phyloP scores from a whole-genome alignment of 1,140 invertebrate genomes.

The Palaemon carinicauda region DNA sequence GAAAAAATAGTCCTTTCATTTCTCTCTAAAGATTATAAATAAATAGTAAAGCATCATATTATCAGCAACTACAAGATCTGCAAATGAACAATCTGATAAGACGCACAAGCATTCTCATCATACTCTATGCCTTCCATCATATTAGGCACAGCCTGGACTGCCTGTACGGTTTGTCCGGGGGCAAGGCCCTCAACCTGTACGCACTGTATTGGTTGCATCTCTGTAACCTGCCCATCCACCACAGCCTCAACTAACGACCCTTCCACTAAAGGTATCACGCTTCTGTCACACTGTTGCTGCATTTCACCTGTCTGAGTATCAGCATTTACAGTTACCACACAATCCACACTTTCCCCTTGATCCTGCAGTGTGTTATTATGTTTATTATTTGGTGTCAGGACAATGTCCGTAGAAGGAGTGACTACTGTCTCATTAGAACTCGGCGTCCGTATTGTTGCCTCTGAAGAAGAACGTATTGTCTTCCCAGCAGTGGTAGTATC shows the following conservation, averaged over 20 bases:
- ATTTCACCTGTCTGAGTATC: not conserved
- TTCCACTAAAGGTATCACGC: slow-evolving; percentile 22
- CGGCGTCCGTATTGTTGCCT: not conserved
- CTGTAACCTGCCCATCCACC: slow-evolving; percentile 38
- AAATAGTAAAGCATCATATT: not conserved
- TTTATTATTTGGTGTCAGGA: no score
- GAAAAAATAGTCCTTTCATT: not conserved
- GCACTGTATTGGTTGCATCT: slow-evolving; percentile 45
- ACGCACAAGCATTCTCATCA: not conserved
- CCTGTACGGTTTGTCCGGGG: not conserved
- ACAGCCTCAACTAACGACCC: slow-evolving; percentile 34
- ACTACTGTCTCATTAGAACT: not conserved
- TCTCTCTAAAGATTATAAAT: not conserved
- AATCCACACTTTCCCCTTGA: not conserved
- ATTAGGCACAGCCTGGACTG: slow-evolving; percentile 13
- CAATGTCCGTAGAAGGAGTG: not conserved
- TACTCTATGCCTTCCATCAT: slow-evolving; percentile 19
- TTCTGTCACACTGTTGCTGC: not conserved
- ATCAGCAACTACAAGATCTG: slow-evolving; percentile 26
- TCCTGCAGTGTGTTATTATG: not conserved
- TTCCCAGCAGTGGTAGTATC: not conserved
- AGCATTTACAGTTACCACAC: slow-evolving; percentile 30
- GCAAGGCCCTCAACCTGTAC: slow-evolving; percentile 42
- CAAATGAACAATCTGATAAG: slow-evolving; percentile 45
- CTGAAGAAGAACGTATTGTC: not conserved